A percentile compares a stretch with the other conserved stretches of the same genome.
phyloP scores from a whole-genome alignment of 2,888 invertebrate genomes.

The Acleris sparsana region DNA sequence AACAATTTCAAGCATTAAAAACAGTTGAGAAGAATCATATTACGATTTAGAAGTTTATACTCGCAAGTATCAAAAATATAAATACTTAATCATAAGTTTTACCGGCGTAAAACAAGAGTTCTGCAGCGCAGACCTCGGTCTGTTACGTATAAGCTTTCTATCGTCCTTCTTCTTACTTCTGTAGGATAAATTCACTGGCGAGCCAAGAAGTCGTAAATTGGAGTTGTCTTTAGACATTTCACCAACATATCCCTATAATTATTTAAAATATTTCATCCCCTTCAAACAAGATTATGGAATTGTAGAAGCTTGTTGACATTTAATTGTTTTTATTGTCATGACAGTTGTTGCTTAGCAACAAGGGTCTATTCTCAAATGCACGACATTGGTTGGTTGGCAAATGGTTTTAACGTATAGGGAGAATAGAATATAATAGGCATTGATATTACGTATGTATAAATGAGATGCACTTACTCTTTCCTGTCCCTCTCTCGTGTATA shows the following conservation, averaged over 20 bases:
- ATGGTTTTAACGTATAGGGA: too few relatives aligned
- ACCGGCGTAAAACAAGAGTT: constrained; percentile 69
- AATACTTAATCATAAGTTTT: constrained; percentile 35
- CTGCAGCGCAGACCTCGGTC: constrained; percentile 74
- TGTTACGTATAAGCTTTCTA: constrained; percentile 63
- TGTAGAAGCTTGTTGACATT: constrained; percentile 23
- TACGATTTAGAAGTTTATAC: too few relatives aligned
- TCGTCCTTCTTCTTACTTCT: constrained; percentile 74
- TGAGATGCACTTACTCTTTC: too few relatives aligned
- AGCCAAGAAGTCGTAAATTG: constrained; percentile 72
- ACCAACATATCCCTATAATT: constrained; percentile 51
- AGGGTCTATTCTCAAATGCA: constrained; percentile 42
- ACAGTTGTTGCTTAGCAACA: constrained; percentile 40
- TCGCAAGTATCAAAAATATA: not conserved
- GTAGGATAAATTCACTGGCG: constrained; percentile 74
- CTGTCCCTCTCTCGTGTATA: too few relatives aligned
- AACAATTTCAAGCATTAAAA: too few relatives aligned
- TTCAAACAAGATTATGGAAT: constrained; percentile 3
- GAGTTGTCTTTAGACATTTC: constrained; percentile 78
- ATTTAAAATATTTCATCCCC: not conserved
- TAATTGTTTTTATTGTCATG: constrained; percentile 51
- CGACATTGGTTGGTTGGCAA: too few relatives aligned
- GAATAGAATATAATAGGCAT: too few relatives aligned
- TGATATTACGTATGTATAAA: too few relatives aligned
- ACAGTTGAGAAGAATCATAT: too few relatives aligned